phyloP scores from a whole-genome alignment of 2,888 invertebrate genomes.

The Drosophila ustulata region DNA sequence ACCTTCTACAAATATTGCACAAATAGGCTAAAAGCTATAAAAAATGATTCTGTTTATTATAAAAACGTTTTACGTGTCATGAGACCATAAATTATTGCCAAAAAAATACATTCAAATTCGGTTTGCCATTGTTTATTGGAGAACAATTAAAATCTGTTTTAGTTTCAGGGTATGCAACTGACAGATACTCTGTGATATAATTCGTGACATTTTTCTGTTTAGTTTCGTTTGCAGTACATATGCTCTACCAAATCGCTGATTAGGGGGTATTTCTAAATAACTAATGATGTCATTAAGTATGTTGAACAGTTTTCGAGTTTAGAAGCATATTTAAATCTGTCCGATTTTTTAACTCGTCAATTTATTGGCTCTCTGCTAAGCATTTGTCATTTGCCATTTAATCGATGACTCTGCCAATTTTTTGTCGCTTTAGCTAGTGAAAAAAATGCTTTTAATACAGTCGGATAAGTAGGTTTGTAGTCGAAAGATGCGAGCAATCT shows the following conservation, averaged over 20 bases:
- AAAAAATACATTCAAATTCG: conserved; percentile 33
- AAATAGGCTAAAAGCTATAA: conserved; percentile 6
- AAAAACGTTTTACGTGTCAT: conserved; percentile 49
- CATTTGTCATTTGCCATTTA: conserved; percentile 72
- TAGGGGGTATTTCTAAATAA: background rate
- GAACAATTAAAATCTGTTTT: conserved; percentile 3
- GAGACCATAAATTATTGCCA: conserved; percentile 46
- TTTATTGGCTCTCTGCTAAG: conserved; percentile 52
- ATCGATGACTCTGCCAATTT: conserved; percentile 37
- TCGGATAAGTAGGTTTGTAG: conserved; percentile 26
- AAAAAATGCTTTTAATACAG: conserved; percentile 12
- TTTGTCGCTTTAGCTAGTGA: background rate
- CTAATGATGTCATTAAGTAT: conserved; percentile 1
- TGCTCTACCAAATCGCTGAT: background rate
- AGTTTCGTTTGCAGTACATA: background rate
- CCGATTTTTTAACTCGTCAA: conserved; percentile 44
- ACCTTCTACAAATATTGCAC: conserved; percentile 12
- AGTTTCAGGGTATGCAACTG: background rate
- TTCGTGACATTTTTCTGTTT: background rate
- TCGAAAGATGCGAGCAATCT: conserved; percentile 43
- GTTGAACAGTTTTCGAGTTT: conserved; percentile 10
- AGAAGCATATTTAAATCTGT: conserved; percentile 22
- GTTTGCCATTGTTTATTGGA: conserved; percentile 25
- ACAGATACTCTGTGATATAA: conserved; percentile 16
- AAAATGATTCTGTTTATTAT: conserved; percentile 11